A percentile compares a stretch with the other conserved stretches of the same genome.
phyloP scores from a whole-genome alignment of 2,888 invertebrate genomes.

The Caprella mutica region DNA sequence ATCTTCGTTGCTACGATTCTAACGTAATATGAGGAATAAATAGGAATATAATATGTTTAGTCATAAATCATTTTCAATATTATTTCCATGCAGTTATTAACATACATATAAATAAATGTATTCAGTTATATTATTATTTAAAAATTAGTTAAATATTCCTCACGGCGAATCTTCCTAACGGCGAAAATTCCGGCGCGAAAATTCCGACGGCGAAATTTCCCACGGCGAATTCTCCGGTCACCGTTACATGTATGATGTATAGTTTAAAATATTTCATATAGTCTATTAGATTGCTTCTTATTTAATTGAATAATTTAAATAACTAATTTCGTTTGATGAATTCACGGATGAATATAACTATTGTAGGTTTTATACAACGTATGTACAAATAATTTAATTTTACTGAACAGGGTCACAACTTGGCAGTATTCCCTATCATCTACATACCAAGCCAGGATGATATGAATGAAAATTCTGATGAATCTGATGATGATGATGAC shows the following conservation, averaged over 20 bases:
- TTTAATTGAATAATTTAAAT: not conserved
- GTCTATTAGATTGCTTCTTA: not conserved
- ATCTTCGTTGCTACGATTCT: no score
- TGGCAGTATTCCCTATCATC: conserved; percentile 45
- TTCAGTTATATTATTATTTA: not conserved
- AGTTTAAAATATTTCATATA: not conserved
- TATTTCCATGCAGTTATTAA: not conserved
- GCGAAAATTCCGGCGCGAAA: no score
- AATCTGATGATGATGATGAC: conserved; percentile 39
- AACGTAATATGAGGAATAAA: no score
- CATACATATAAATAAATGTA: not conserved
- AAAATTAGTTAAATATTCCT: no score
- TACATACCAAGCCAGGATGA: conserved; percentile 41
- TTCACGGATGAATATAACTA: not conserved
- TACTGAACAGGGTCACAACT: conserved; percentile 42
- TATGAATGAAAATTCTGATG: no score
- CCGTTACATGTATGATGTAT: not conserved
- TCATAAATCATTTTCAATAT: no score
- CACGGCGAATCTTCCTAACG: no score
- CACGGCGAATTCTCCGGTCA: no score
- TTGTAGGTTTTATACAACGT: not conserved
- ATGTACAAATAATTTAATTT: not conserved
- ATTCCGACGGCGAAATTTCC: no score
- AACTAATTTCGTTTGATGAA: not conserved
- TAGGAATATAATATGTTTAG: no score